Conservation (phyloP, 2,888 invertebrate species). For the Tricholauxania praeusta region DNA sequence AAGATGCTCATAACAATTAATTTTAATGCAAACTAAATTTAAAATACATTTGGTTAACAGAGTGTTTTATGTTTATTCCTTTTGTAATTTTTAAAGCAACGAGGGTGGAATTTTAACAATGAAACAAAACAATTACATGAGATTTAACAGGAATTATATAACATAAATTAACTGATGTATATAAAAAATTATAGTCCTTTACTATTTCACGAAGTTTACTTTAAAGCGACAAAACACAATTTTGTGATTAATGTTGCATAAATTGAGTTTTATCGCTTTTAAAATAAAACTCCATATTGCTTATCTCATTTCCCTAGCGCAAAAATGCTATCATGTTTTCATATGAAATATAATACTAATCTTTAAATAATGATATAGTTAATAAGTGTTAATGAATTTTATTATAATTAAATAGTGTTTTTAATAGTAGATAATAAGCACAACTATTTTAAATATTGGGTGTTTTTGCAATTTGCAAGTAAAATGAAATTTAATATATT, state of each 20-base stretch:
- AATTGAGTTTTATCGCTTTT: slow-evolving; percentile 10
- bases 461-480: slow-evolving; percentile 24
- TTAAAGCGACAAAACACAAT: slow-evolving; percentile 20
- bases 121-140: slow-evolving; percentile 16
- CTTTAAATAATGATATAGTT: slow-evolving; percentile 18
- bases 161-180: slow-evolving; percentile 3
- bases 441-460: slow-evolving; percentile 13
- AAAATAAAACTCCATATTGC: slow-evolving; percentile 12
- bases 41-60: slow-evolving; percentile 27
- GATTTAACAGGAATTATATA: slow-evolving; percentile 27
- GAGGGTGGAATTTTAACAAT: not conserved
- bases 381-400: slow-evolving; percentile 5
- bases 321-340: not conserved
- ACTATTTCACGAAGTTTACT: slow-evolving; percentile 28
- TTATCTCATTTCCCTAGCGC: not conserved
- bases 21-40: slow-evolving; percentile 30
- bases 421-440: slow-evolving; percentile 31
- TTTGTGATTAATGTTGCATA: not conserved
- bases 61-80: slow-evolving; percentile 5
- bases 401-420: slow-evolving; percentile 11
- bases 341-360: slow-evolving; percentile 26
- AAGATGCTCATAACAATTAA: slow-evolving; percentile 36
- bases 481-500: slow-evolving; percentile 18
- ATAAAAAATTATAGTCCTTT: slow-evolving; percentile 4
- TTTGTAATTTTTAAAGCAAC: not conserved